Conservation (phyloP, 2,888 invertebrate species). For the Coleophora deauratella region DNA sequence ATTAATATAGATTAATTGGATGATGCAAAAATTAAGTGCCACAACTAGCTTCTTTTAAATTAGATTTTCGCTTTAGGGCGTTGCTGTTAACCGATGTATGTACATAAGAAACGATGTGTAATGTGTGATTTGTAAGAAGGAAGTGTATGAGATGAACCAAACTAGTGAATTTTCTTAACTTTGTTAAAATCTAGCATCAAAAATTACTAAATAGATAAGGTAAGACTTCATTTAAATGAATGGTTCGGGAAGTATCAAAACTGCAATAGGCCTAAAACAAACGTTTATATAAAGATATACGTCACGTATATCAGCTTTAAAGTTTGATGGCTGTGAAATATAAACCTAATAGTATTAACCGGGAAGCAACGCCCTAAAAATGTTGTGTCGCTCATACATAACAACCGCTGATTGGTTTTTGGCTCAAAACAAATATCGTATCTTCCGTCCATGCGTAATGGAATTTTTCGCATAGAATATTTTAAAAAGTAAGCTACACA, state of each 20-base stretch:
- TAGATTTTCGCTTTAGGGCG: conserved; percentile 34
- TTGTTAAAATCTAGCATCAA: too few species aligned
- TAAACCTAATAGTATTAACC: conserved; percentile 18
- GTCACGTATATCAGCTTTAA: conserved; percentile 30
- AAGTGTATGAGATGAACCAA: neutral
- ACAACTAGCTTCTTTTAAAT: conserved; percentile 43
- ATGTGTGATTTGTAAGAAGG: neutral
- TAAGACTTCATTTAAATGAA: too few species aligned
- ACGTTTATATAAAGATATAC: conserved; percentile 20
- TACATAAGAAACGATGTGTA: conserved; percentile 1
- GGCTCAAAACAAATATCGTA: conserved; percentile 52
- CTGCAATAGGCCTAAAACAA: conserved; percentile 25
- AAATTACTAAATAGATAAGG: too few species aligned
- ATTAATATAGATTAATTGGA: conserved; percentile 12
- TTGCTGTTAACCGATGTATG: conserved; percentile 23
- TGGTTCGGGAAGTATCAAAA: too few species aligned
- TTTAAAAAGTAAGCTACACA: conserved; percentile 39
- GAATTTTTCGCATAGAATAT: conserved; percentile 48
- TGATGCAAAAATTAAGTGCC: conserved; percentile 30
- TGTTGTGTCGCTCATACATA: conserved; percentile 25
- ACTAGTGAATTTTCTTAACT: too few species aligned
- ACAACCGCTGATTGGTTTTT: conserved; percentile 19
- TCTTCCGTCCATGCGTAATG: conserved; percentile 65
- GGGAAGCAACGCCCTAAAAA: conserved; percentile 33
- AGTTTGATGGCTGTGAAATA: conserved; percentile 40